These are phyloP conservation scores for Gasterosteus aculeatus DNA, from an alignment of 2,113 vertebrate genomes.

Conservation along the genomic window DNA sequence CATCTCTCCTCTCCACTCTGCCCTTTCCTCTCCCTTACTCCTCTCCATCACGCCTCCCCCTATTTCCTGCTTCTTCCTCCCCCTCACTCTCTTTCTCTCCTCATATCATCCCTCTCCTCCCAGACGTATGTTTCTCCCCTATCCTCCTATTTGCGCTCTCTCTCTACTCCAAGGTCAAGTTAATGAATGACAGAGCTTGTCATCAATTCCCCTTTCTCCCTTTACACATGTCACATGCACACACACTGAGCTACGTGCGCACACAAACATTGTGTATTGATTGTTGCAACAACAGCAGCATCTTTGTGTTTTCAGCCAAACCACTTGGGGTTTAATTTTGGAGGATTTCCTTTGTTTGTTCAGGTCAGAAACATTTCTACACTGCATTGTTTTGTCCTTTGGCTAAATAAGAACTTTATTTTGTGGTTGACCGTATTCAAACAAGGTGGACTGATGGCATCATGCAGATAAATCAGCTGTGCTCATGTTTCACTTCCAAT, in stretches of 20 bases:
- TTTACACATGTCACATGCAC: slow-evolving; percentile 44
- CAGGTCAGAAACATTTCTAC: neutral
- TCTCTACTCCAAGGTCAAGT: slow-evolving; percentile 39
- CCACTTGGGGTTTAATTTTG: neutral
- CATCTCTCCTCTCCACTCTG: slow-evolving; percentile 6
- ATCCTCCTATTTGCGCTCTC: slow-evolving; percentile 4
- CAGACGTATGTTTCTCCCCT: neutral
- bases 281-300: slow-evolving; percentile 23
- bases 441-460: neutral
- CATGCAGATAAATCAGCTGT: neutral
- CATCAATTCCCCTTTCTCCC: slow-evolving; percentile 51
- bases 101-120: neutral
- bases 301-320: slow-evolving; percentile 15
- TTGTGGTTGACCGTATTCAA: neutral
- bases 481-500: neutral
- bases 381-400: neutral
- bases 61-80: neutral
- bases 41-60: neutral
- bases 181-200: slow-evolving; percentile 55
- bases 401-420: neutral
- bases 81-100: neutral
- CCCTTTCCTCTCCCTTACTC: neutral
- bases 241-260: slow-evolving; percentile 12
- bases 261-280: slow-evolving; percentile 31
- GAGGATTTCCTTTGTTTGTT: slow-evolving; percentile 5